Evolutionary conservation across 2,797 vertebrate genomes (phyloP), one percentile per base, ranked within the genome.

Genomic region (Hippoglossus hippoglossus): DNA sequence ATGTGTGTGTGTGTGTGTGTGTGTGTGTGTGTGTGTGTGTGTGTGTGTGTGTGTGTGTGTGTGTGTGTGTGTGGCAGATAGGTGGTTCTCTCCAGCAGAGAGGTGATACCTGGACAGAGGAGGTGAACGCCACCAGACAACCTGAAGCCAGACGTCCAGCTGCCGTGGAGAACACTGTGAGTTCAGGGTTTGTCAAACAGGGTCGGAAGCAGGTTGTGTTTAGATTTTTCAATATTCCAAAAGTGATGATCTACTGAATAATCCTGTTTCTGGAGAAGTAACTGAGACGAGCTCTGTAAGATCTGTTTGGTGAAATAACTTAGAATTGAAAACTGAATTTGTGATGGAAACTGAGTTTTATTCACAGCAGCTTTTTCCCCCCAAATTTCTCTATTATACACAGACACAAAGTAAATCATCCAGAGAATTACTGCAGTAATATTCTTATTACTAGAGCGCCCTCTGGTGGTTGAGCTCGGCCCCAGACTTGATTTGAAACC

Each of bases 111-210:
- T 95, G 94, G 94, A 79, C 41, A 6, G 84, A 91, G 4, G 80
- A 88, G 18, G 89, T 92, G 19, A 76, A 87, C 6, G 84, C 90
- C 79, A 94, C 92, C 47, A 92, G 94, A 78, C 74, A 6, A 39
- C 36, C 65, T 0, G 78, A 73, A 39, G 16, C 70, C 62, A 63
- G 31, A n/a, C 70, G 26, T 22, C 50, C 63, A 18, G 12, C 73
- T 5, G 21, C 57, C 19, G 9, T 55, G 19, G 79, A 88, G 10
- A 73, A 34, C 60, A 47, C 19, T 63, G 93, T 94, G 67, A 91
- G 89, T 83, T 66, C 6, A 53, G 2, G 9, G 12, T 50, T 24
- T 25, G 12, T 71, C 21, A 73, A 41, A 78, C 41, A 64, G n/a
- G 6, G 13, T 26, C 2, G 0, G 15, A 6, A 49, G 13, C n/a